Evolutionary conservation across 2,113 vertebrate genomes (phyloP).

Genomic region (Colius striatus): DNA sequence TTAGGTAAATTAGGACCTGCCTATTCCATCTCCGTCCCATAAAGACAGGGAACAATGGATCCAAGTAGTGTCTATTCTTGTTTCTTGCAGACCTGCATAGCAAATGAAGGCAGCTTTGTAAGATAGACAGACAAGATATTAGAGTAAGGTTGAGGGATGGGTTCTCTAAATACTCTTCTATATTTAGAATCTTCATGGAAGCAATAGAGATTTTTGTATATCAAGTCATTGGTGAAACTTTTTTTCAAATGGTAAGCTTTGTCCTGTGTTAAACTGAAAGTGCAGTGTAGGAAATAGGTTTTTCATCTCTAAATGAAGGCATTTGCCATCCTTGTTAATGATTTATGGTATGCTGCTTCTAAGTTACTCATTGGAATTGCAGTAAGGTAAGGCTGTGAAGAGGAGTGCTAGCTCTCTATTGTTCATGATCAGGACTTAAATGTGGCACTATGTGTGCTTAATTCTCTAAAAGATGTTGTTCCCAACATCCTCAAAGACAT

Average conservation of each 20-base stretch:
- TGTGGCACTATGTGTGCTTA: not conserved
- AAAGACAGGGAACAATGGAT: rapidly evolving
- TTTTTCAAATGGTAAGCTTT: not conserved
- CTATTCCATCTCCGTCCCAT: not conserved
- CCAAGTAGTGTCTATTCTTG: not conserved
- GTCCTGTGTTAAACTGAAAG: not conserved
- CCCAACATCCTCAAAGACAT: not conserved
- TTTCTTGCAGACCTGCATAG: not conserved
- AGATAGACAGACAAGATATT: not conserved
- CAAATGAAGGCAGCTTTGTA: not conserved
- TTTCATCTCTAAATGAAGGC: not conserved
- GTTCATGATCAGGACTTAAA: not conserved
- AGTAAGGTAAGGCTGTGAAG: not conserved
- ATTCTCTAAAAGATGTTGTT: not conserved
- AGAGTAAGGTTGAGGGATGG: not conserved
- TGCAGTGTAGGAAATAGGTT: not conserved
- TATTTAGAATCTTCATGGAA: not conserved
- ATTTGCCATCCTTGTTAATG: not conserved
- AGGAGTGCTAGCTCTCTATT: not conserved
- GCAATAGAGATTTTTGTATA: not conserved
- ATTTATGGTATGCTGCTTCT: not conserved
- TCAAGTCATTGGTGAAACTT: not conserved
- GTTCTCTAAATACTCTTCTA: not conserved
- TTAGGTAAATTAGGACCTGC: not conserved
- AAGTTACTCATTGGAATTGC: not conserved